Base-by-base conservation (phyloP, 2,113 vertebrate genomes). In the Tursiops truncatus region DNA sequence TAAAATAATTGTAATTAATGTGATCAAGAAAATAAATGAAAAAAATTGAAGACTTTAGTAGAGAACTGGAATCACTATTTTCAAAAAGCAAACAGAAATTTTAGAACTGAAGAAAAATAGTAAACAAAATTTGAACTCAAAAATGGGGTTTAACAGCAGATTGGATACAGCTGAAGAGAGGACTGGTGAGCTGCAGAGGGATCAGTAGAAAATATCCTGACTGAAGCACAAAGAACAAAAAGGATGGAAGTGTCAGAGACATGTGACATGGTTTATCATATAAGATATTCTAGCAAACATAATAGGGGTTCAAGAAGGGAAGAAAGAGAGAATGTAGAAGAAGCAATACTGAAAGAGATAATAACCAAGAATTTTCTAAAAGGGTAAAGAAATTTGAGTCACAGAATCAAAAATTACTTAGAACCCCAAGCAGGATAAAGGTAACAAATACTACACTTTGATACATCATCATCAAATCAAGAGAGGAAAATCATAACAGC, bases 351-450 rank as follows among this genome's bases (percentile, higher is more conserved):
- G 53, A 62, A 79, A 36, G 53, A 56, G 50, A 36, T 14, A 77
- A 62, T 36, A 89, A 93, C 8, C 53, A 83, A 89, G n/a, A 68
- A 23, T 76, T 89, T 83, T 56, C 50, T 77, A 82, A 93, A 92
- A 82, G 20, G 15, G 3, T 74, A 82, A 88, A 67, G 68, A 58
- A 13, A 12, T 74, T 14, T 82, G 65, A 87, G 47, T 60, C 44
- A 81, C 20, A 76, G 25, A 74, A 70, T 62, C 0, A 83, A 96
- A 92, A 70, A 62, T 83, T 93, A 68, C 60, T 53, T 53, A 77
- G 50, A 83, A 33, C 4, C 33, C 53, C 10, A 41, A 89, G 38
- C 53, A 68, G 33, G 11, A 77, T 89, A 68, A 96, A 84, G 85
- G n/a, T 8, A 89, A 28, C 31, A 68, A 41, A 58, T 63, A 68